A percentile compares a stretch with the other conserved stretches of the same genome.
These are phyloP conservation scores for Graphium colonna DNA, from an alignment of 2,888 invertebrate genomes.

Conservation along the genomic window DNA sequence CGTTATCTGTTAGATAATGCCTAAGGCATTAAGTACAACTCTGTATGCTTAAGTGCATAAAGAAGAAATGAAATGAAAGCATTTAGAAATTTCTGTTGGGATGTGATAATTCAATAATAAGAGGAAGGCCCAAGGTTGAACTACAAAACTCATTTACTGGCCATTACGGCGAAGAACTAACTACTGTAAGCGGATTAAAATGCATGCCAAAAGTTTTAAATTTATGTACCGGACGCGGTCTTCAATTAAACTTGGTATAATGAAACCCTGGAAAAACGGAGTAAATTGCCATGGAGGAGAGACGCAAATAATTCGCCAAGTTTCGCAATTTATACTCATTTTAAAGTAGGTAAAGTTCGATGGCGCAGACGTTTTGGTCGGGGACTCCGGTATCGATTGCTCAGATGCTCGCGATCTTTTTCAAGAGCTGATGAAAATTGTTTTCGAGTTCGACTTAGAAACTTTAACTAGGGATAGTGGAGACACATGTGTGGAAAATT, in stretches of 20 bases:
- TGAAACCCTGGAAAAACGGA: constrained; percentile 69
- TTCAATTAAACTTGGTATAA: constrained; percentile 76
- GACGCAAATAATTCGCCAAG: constrained; percentile 67
- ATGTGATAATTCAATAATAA: constrained; percentile 45
- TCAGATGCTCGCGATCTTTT: constrained; percentile 17
- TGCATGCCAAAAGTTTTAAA: constrained; percentile 72
- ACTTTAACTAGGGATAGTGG: neutral
- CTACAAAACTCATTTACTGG: constrained; percentile 59
- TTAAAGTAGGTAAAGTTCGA: constrained; percentile 59
- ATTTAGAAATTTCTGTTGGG: constrained; percentile 28
- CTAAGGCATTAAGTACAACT: no score
- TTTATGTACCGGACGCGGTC: constrained; percentile 72
- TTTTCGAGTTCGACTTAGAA: neutral
- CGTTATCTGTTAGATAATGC: no score
- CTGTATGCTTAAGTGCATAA: no score
- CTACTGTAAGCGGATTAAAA: constrained; percentile 71
- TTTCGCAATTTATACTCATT: constrained; percentile 72
- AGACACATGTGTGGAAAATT: constrained; percentile 1
- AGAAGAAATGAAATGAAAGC: no score
- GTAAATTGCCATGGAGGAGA: constrained; percentile 57
- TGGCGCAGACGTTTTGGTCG: constrained; percentile 50
- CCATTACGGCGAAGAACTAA: constrained; percentile 54
- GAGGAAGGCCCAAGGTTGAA: constrained; percentile 25
- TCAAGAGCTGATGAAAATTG: constrained; percentile 9
- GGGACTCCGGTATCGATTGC: constrained; percentile 46